These are phyloP conservation scores for Microtus montanus DNA, from an alignment of 2,113 vertebrate species.

Conservation along the genomic window DNA sequence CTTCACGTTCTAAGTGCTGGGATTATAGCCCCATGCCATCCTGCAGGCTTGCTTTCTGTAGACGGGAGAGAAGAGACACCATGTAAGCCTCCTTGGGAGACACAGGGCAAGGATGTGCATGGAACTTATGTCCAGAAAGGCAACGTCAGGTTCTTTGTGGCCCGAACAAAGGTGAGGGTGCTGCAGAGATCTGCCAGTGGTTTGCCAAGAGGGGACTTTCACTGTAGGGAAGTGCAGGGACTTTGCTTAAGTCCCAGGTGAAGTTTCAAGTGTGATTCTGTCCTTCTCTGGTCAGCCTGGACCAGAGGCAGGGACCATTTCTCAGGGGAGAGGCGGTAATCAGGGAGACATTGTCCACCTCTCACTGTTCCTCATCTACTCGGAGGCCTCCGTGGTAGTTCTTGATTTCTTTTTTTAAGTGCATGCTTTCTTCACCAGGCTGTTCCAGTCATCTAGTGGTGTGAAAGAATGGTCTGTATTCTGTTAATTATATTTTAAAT, in stretches of 20 bases:
- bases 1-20: neutral
- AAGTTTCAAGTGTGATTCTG: neutral
- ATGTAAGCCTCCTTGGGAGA: neutral
- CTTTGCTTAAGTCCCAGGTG: neutral
- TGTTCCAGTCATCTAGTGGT: neutral
- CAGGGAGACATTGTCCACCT: fast-evolving
- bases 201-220: neutral
- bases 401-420: neutral
- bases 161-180: neutral
- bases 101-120: neutral
- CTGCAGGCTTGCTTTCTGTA: neutral
- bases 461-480: too few relatives aligned
- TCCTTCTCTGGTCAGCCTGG: neutral
- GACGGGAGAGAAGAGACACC: neutral
- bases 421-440: neutral
- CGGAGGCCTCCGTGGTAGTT: neutral
- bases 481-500: too few relatives aligned
- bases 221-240: neutral
- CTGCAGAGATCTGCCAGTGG: neutral
- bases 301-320: neutral
- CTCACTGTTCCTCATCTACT: neutral
- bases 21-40: neutral
- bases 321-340: neutral
- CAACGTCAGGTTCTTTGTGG: neutral
- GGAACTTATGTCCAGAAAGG: neutral